Percentiles rank a stretch among this genome's conserved stretches.
These are phyloP conservation scores for Troides helena DNA, from an alignment of 2,888 invertebrate genomes.

Conservation along the genomic window DNA sequence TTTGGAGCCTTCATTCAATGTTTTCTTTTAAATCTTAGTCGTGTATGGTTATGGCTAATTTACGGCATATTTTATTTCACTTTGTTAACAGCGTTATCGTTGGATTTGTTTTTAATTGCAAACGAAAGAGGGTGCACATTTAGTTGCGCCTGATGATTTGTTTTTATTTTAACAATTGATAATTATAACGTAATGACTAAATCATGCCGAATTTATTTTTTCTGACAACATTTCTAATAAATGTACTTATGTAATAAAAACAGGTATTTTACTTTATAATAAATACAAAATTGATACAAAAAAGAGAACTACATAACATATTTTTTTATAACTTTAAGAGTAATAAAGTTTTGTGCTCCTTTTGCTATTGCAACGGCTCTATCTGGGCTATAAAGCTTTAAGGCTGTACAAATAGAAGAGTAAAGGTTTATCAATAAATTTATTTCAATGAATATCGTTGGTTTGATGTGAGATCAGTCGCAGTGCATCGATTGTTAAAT, in stretches of 20 bases:
- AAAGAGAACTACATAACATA: no score
- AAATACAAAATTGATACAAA: background rate
- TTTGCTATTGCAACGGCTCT: no score
- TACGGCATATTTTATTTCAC: constrained; percentile 69
- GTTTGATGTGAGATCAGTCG: no score
- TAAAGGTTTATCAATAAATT: no score
- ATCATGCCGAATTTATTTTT: constrained; percentile 8
- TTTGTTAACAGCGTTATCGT: constrained; percentile 57
- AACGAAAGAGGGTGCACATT: constrained; percentile 75
- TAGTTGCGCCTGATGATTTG: constrained; percentile 58
- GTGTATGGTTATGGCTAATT: constrained; percentile 68
- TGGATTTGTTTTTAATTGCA: constrained; percentile 71
- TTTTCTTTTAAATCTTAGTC: constrained; percentile 65
- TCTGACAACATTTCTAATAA: constrained; percentile 17
- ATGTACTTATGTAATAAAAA: constrained; percentile 15
- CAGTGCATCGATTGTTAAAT: no score
- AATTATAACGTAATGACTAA: background rate
- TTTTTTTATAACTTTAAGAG: no score
- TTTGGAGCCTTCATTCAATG: constrained; percentile 74
- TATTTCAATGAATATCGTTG: no score
- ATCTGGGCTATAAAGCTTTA: background rate
- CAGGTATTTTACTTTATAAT: constrained; percentile 18
- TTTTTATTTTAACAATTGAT: constrained; percentile 30
- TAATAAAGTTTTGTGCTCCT: no score
- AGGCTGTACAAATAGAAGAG: no score